These are phyloP conservation scores for Lynx canadensis DNA, from an alignment of 2,113 vertebrate species.

Conservation along the genomic window DNA sequence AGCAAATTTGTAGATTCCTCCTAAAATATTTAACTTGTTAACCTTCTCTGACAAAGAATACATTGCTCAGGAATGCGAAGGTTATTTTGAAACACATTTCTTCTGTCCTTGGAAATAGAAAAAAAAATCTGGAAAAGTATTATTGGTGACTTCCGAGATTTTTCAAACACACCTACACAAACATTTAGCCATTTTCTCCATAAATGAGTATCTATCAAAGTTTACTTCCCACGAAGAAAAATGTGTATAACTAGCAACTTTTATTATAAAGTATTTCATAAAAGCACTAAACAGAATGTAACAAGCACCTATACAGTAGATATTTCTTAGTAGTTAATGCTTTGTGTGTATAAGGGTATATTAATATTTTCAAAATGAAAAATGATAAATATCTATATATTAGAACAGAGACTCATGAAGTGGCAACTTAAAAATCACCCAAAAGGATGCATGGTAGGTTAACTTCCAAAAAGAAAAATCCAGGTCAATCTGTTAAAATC, in stretches of 20 bases:
- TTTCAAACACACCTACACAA: neutral
- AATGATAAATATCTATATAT: neutral
- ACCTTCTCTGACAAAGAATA: neutral
- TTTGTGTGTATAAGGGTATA: neutral
- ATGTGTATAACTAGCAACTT: neutral
- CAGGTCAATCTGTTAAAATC: neutral
- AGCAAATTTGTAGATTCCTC: conserved; percentile 36
- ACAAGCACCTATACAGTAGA: neutral
- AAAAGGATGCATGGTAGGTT: neutral
- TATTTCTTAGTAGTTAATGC: conserved; percentile 7
- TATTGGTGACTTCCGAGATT: neutral
- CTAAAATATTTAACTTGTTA: conserved; percentile 54
- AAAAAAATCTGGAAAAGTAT: neutral
- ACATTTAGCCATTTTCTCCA: conserved; percentile 11
- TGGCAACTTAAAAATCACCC: conserved; percentile 21
- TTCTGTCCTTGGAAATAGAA: neutral
- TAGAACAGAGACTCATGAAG: neutral
- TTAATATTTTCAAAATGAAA: conserved; percentile 50
- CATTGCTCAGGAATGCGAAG: neutral
- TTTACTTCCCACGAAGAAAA: neutral
- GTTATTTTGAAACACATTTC: conserved; percentile 33
- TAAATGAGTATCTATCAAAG: neutral
- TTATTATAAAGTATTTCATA: conserved; percentile 32
- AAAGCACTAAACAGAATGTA: conserved; percentile 4
- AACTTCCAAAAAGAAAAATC: neutral